These are phyloP conservation scores for Bovichtus variegatus DNA, from an alignment of 2,797 vertebrate species.

Conservation along the genomic window DNA sequence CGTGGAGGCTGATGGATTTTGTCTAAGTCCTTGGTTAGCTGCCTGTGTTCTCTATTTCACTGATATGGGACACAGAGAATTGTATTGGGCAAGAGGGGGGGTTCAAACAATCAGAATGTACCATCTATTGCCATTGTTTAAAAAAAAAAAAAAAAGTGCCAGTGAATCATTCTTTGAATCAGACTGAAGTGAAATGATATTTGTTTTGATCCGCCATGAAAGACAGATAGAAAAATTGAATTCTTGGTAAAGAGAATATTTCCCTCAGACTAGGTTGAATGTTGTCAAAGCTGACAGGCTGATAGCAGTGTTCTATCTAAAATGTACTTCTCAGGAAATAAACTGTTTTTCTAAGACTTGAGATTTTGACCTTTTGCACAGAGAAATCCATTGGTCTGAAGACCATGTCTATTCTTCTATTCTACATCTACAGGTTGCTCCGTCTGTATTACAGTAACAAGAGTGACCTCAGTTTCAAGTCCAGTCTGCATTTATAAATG, in stretches of 20 bases:
- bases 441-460: slow-evolving; percentile 11
- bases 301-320: neutral
- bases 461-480: neutral
- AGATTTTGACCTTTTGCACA: neutral
- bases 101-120: slow-evolving; percentile 4
- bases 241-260: slow-evolving; percentile 2
- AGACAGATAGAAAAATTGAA: slow-evolving; percentile 2
- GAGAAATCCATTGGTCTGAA: neutral
- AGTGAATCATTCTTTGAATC: slow-evolving; percentile 8
- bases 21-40: neutral
- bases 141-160: slow-evolving; percentile 5
- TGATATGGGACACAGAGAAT: slow-evolving; percentile 21
- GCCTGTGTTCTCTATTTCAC: slow-evolving; percentile 7
- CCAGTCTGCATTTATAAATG: neutral
- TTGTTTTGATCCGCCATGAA: slow-evolving; percentile 1
- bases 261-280: neutral
- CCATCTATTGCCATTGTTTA: slow-evolving; percentile 7
- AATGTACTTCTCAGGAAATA: neutral
- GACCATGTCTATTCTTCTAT: neutral
- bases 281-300: neutral
- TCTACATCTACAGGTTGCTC: neutral
- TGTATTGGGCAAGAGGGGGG: neutral
- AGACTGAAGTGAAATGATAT: slow-evolving; percentile 4
- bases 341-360: too few relatives aligned
- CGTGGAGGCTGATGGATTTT: slow-evolving; percentile 10